A percentile compares a stretch with the other conserved stretches of the same genome.
phyloP scores from a whole-genome alignment of 2,888 invertebrate species.

The Capitulum mitella region DNA sequence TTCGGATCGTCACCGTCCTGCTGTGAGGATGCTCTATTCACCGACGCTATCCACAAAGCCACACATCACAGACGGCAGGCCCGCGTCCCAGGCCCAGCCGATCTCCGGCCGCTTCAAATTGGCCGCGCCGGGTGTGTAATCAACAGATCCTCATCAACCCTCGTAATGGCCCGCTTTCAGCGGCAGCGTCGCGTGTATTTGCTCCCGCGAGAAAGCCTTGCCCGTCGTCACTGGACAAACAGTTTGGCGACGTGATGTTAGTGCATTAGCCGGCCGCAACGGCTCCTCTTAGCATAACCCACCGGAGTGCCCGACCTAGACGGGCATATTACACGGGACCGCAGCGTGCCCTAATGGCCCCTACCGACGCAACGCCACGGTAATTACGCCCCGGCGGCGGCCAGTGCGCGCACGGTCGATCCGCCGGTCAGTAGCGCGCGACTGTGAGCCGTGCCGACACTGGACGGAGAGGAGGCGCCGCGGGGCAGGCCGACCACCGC shows the following conservation, averaged over 20 bases:
- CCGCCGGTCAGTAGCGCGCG: neutral
- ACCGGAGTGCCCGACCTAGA: neutral
- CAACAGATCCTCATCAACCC: neutral
- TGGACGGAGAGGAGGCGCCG: neutral
- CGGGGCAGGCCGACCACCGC: neutral
- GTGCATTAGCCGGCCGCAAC: neutral
- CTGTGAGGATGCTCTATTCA: neutral
- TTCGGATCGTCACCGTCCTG: neutral
- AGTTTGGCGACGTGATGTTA: neutral
- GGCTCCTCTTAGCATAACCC: slow-evolving; percentile 9
- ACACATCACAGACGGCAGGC: neutral
- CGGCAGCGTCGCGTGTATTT: neutral
- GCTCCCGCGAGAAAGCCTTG: neutral
- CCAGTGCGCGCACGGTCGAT: neutral
- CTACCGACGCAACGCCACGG: neutral
- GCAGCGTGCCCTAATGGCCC: slow-evolving; percentile 5
- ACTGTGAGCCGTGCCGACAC: neutral
- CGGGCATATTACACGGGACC: slow-evolving; percentile 5
- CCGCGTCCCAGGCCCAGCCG: neutral
- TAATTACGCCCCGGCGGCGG: neutral
- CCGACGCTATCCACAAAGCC: neutral
- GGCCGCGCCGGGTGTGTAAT: neutral
- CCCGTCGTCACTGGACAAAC: neutral
- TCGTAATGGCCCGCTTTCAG: neutral
- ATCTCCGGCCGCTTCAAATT: neutral